Evolutionary conservation across 2,113 vertebrate species (phyloP).

Genomic region (Collichthys lucidus): DNA sequence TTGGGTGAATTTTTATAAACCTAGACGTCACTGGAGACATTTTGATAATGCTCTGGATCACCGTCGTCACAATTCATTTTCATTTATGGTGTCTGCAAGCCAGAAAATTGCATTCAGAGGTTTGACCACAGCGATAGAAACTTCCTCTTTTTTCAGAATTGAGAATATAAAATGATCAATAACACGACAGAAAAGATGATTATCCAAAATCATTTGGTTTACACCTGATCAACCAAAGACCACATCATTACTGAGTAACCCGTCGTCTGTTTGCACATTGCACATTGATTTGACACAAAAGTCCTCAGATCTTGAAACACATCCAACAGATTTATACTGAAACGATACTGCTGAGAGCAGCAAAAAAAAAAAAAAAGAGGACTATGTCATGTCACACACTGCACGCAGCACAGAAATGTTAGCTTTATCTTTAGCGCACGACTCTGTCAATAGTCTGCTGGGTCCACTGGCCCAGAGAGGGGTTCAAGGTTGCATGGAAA

Average conservation of each 20-base stretch:
- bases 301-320: slow-evolving; percentile 45
- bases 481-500: slow-evolving; percentile 84
- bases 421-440: slow-evolving; percentile 83
- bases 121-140: background rate
- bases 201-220: background rate
- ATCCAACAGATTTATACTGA: slow-evolving; percentile 43
- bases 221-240: background rate
- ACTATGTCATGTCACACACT: slow-evolving; percentile 24
- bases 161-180: background rate
- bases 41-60: background rate
- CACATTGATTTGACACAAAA: slow-evolving; percentile 40
- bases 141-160: background rate
- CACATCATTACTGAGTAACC: background rate
- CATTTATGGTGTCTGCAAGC: background rate
- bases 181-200: background rate
- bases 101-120: background rate
- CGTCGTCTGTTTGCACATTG: slow-evolving; percentile 43
- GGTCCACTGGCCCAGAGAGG: slow-evolving; percentile 81
- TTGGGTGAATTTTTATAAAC: background rate
- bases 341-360: slow-evolving; percentile 74
- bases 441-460: slow-evolving; percentile 84
- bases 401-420: slow-evolving; percentile 68
- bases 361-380: slow-evolving; percentile 48
- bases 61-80: background rate
- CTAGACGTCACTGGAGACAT: background rate